A percentile compares a stretch with the other conserved stretches of the same genome.
These are phyloP conservation scores for Melikaiella ostensackeni DNA, from an alignment of 2,888 invertebrate genomes.

Conservation along the genomic window DNA sequence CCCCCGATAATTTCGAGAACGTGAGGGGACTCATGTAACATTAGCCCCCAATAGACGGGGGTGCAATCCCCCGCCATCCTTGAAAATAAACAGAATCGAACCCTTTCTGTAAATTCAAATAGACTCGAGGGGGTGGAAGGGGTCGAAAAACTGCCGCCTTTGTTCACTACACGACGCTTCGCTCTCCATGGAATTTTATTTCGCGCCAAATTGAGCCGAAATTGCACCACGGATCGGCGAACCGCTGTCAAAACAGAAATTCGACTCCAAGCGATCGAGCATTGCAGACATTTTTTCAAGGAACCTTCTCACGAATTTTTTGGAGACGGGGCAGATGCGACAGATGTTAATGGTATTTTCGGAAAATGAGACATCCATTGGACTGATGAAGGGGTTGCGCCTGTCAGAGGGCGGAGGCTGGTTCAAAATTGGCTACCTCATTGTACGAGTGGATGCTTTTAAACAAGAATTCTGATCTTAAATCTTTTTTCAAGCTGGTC, in stretches of 20 bases:
- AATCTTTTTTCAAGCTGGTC: not conserved
- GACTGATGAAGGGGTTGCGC: constrained; percentile 37
- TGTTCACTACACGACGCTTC: constrained; percentile 58
- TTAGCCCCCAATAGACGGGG: constrained; percentile 54
- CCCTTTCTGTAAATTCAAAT: constrained; percentile 72
- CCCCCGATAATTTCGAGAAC: constrained; percentile 25
- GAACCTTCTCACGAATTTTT: constrained; percentile 54
- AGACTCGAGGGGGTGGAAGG: constrained; percentile 58
- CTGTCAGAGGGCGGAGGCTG: constrained; percentile 5
- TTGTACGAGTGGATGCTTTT: not conserved
- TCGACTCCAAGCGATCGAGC: constrained; percentile 63
- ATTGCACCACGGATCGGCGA: constrained; percentile 68
- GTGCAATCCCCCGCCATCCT: constrained; percentile 54
- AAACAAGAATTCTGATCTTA: not conserved
- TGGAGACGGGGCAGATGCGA: constrained; percentile 44
- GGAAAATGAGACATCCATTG: constrained; percentile 49
- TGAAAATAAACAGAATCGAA: constrained; percentile 74
- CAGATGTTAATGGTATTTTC: constrained; percentile 46
- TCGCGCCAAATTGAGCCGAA: constrained; percentile 44
- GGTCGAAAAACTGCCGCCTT: constrained; percentile 53
- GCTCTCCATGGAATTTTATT: constrained; percentile 45
- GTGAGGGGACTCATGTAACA: constrained; percentile 54
- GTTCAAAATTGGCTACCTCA: not conserved
- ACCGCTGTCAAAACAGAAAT: constrained; percentile 76
- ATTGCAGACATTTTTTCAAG: constrained; percentile 30